Conservation (phyloP, 2,888 invertebrate species). For the Blastobasis lacticolella region DNA sequence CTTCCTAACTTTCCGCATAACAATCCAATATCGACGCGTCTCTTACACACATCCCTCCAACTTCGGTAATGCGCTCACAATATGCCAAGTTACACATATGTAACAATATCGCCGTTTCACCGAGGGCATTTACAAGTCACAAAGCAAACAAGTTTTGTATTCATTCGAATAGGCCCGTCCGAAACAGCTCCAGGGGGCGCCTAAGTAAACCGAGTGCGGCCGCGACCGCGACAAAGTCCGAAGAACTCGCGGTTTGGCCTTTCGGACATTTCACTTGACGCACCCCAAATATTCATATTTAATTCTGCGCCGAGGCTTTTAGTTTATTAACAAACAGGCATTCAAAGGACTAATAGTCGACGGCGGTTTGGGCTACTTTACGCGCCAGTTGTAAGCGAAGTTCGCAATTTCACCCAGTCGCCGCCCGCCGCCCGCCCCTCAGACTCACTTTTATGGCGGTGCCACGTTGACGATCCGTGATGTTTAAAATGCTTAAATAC, state of each 20-base stretch:
- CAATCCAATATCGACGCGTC: neutral
- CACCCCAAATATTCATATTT: conserved; percentile 69
- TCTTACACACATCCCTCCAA: conserved; percentile 12
- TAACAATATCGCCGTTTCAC: conserved; percentile 57
- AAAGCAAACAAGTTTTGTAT: conserved; percentile 60
- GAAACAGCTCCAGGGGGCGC: conserved; percentile 50
- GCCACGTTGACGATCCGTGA: too few relatives aligned
- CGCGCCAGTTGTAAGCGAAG: too few relatives aligned
- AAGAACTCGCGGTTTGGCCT: conserved; percentile 52
- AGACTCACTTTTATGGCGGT: too few relatives aligned
- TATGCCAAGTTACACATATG: conserved; percentile 39
- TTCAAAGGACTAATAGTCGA: conserved; percentile 35
- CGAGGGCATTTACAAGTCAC: conserved; percentile 59
- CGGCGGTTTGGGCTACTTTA: too few relatives aligned
- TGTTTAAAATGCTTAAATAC: too few relatives aligned
- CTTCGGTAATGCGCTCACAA: conserved; percentile 43
- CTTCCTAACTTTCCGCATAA: too few relatives aligned
- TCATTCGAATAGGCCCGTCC: conserved; percentile 53
- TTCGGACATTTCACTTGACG: conserved; percentile 45
- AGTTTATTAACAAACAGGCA: conserved; percentile 48
- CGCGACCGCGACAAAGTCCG: conserved; percentile 48
- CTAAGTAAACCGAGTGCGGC: conserved; percentile 58
- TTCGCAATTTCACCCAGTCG: too few relatives aligned
- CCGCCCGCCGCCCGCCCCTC: too few relatives aligned
- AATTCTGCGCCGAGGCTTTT: conserved; percentile 47